A percentile compares a stretch with the other conserved stretches of the same genome.
Evolutionary conservation across 2,797 vertebrate species (phyloP).

Genomic region (Chromobotia macracanthus): DNA sequence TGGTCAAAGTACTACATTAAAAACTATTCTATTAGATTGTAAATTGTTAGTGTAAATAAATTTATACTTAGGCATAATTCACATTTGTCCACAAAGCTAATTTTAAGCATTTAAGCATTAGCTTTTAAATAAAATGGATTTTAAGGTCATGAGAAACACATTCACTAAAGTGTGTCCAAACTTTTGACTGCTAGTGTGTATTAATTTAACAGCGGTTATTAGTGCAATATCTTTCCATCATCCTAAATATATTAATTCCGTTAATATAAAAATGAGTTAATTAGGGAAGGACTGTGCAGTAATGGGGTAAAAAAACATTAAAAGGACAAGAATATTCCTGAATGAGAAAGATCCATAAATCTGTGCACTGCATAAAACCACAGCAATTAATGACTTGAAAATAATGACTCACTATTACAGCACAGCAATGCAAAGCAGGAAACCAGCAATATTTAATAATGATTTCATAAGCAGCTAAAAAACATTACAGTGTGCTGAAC

Average conservation of each 20-base stretch:
- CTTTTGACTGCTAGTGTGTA: background rate
- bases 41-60: background rate
- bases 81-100: background rate
- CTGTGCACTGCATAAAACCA: slow-evolving; percentile 18
- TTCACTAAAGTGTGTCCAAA: background rate
- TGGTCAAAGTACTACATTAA: background rate
- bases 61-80: background rate
- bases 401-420: slow-evolving; percentile 32
- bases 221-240: slow-evolving; percentile 45
- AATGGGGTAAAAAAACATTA: slow-evolving; percentile 25
- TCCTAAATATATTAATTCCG: slow-evolving; percentile 37
- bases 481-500: slow-evolving; percentile 29
- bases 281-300: slow-evolving; percentile 27
- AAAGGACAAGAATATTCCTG: slow-evolving; percentile 8
- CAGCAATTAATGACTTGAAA: slow-evolving; percentile 25
- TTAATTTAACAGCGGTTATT: slow-evolving; percentile 47
- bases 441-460: slow-evolving; percentile 26
- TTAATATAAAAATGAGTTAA: slow-evolving; percentile 42
- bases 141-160: background rate
- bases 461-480: slow-evolving; percentile 26
- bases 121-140: background rate
- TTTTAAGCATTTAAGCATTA: background rate
- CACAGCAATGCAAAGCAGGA: slow-evolving; percentile 14
- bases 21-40: background rate
- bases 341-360: slow-evolving; percentile 25